Evolutionary conservation across 1,140 invertebrate genomes (phyloP), one percentile per base, ranked within the genome.

Genomic region (Trichonephila clavipes): DNA sequence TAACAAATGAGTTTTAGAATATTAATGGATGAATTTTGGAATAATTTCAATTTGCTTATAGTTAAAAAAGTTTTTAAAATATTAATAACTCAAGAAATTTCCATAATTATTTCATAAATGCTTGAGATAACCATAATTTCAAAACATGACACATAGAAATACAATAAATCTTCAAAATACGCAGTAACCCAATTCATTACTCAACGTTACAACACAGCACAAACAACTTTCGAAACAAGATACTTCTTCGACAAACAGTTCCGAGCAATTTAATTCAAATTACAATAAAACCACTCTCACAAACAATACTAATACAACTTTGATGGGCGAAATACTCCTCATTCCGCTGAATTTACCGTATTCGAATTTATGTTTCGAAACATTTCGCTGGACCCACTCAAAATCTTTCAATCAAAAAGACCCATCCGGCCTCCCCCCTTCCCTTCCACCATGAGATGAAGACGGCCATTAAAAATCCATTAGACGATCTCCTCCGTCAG

Each of bases 401-500:
- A 18, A 85, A 85, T 85, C 83, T 85, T 85, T 85, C 83, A 88
- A 88, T 88, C 86, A 64, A 62, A 88, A 40, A 40, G 19, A 40
- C n/a, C 61, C 21, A 34, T 19, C n/a, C 19, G n/a, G 5, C 44
- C 82, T 12, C 8, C 19, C 19, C 34, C 51, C 81, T 40, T 28
- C 51, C 62, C 59, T 51, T 18, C 18, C 19, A 18, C 59, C 62
- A 83, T 72, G 44, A 28, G 18, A 51, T 34, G 64, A n/a, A 28
- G 51, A 92, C 91, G 85, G 85, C 92, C 92, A 93, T 93, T 93
- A 93, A 93, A 93, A 88, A 93, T 93, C 92, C 92, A 93, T 93
- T 93, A 93, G 92, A 28, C 24, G n/a, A 51, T 82, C 86, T 93
- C 28, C 51, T n/a, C 34, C 40, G 21, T 21, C 5, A 44, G 40